phyloP scores from a whole-genome alignment of 1,140 invertebrate genomes.

The Coptotermes formosanus region DNA sequence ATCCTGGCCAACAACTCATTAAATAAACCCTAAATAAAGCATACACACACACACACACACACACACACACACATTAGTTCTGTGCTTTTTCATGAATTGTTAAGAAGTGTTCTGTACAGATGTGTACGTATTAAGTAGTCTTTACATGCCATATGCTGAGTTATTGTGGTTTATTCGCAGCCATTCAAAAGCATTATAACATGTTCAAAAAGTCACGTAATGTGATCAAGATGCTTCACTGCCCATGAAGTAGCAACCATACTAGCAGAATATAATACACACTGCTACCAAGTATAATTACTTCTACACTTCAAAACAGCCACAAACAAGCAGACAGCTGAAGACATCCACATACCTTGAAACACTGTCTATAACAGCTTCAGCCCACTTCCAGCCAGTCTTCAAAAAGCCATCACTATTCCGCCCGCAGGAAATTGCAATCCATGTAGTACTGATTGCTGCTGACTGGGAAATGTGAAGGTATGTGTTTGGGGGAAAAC shows the following conservation, averaged over 20 bases:
- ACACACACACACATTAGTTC: too few relatives aligned
- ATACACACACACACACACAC: too few relatives aligned
- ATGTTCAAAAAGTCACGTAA: background rate
- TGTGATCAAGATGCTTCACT: background rate
- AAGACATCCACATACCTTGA: constrained; percentile 8
- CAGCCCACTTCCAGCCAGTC: constrained; percentile 11
- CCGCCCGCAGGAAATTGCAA: constrained; percentile 2
- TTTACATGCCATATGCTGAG: background rate
- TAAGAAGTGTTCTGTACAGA: too few relatives aligned
- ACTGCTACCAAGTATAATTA: background rate
- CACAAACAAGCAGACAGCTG: background rate
- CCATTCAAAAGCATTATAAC: background rate
- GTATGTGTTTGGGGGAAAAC: constrained; percentile 12
- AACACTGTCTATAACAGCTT: background rate
- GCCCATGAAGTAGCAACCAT: background rate
- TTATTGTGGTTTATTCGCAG: background rate
- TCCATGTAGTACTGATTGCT: constrained; percentile 10
- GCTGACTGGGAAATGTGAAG: background rate
- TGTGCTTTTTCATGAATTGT: too few relatives aligned
- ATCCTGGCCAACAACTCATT: too few relatives aligned
- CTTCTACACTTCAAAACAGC: background rate
- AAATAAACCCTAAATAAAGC: too few relatives aligned
- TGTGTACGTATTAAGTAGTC: background rate
- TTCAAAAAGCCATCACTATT: constrained; percentile 11
- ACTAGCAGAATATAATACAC: background rate